Conservation (phyloP, 2,113 vertebrate species). For the Chaenogobius annularis region DNA sequence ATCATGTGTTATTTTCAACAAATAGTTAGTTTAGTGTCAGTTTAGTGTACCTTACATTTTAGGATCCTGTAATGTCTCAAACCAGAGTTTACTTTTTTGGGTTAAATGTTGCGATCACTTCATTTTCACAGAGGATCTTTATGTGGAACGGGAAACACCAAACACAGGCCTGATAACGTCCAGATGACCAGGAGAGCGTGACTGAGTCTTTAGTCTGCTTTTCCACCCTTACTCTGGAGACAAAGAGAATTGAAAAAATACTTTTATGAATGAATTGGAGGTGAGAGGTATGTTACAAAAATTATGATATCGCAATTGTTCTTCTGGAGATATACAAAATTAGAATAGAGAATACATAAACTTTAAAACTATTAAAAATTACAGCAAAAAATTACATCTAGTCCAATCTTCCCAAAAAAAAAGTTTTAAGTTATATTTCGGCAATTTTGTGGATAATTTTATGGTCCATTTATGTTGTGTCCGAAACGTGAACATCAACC, state of each 20-base stretch:
- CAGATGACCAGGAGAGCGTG: slow-evolving; percentile 72
- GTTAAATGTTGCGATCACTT: slow-evolving; percentile 84
- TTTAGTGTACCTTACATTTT: slow-evolving; percentile 63
- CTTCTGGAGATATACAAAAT: no score
- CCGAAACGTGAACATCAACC: no score
- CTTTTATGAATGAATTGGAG: neutral
- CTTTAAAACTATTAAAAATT: no score
- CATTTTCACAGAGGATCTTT: slow-evolving; percentile 78
- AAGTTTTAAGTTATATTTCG: no score
- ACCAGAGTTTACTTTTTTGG: slow-evolving; percentile 81
- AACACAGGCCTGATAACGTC: slow-evolving; percentile 72
- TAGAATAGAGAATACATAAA: no score
- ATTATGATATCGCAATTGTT: no score
- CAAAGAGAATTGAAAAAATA: neutral
- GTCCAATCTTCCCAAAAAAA: no score
- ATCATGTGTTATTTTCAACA: neutral
- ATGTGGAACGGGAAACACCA: slow-evolving; percentile 82
- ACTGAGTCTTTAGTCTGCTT: slow-evolving; percentile 67
- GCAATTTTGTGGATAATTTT: no score
- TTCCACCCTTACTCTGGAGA: slow-evolving; percentile 77
- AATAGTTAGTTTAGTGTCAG: rapidly evolving
- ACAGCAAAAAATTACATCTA: no score
- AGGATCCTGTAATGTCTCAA: slow-evolving; percentile 80
- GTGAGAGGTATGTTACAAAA: no score
- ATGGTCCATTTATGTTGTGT: no score